phyloP scores from a whole-genome alignment of 2,888 invertebrate species.

The Habroteleia sp. region DNA sequence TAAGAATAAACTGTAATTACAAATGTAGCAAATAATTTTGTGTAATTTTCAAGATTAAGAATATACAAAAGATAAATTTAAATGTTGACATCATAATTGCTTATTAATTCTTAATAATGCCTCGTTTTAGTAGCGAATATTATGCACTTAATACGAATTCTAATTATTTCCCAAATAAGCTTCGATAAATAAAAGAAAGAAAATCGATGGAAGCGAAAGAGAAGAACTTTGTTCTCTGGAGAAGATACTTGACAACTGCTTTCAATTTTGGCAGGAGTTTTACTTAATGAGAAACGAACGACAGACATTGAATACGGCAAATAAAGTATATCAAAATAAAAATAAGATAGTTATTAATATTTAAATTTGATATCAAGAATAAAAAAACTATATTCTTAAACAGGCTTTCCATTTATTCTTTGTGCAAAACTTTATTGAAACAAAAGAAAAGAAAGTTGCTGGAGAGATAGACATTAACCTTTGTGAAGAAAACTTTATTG shows the following conservation, averaged over 20 bases:
- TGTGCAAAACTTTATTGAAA: slow-evolving; percentile 21
- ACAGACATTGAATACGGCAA: slow-evolving; percentile 1
- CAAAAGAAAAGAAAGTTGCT: slow-evolving; percentile 14
- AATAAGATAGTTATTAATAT: background rate
- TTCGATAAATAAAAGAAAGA: slow-evolving; percentile 17
- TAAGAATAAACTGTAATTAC: background rate
- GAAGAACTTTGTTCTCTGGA: slow-evolving; percentile 16
- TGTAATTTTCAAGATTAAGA: too few species aligned
- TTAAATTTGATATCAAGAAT: background rate
- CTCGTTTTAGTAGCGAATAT: too few species aligned
- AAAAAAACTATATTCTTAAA: background rate
- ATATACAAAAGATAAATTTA: too few species aligned
- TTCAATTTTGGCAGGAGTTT: slow-evolving; percentile 14
- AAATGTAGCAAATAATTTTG: background rate
- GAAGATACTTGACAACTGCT: slow-evolving; percentile 6
- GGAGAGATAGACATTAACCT: slow-evolving; percentile 11
- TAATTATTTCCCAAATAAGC: slow-evolving; percentile 19
- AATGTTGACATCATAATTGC: background rate
- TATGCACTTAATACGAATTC: too few species aligned
- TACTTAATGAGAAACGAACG: slow-evolving; percentile 27
- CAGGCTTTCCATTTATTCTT: slow-evolving; percentile 10
- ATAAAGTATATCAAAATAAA: slow-evolving; percentile 5
- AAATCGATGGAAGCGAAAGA: slow-evolving; percentile 7
- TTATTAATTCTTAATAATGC: background rate
- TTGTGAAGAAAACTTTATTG: slow-evolving; percentile 24